phyloP scores from a whole-genome alignment of 2,797 vertebrate species.

The Heteromormyrus szaboi region DNA sequence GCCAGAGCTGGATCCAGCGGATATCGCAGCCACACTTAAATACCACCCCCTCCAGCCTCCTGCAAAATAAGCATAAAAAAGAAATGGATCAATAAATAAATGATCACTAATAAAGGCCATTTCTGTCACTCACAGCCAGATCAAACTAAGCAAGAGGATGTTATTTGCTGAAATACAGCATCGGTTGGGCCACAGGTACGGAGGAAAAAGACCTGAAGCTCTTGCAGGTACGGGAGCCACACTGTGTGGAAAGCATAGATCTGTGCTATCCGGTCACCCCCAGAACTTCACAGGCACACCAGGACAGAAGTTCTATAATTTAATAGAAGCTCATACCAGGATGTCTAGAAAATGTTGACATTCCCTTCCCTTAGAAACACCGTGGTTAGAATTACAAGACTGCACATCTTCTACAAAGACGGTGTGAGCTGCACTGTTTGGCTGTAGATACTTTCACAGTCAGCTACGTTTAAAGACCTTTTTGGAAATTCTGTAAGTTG shows the following conservation, averaged over 20 bases:
- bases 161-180: not conserved
- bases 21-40: constrained; percentile 94
- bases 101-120: not conserved
- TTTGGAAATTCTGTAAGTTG: not conserved
- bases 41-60: constrained; percentile 82
- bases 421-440: not conserved
- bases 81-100: not conserved
- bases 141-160: not conserved
- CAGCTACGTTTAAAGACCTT: not conserved
- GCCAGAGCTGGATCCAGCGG: constrained; percentile 98
- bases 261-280: not conserved
- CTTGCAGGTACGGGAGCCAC: not conserved
- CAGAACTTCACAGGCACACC: not conserved
- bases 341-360: not conserved
- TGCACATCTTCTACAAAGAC: not conserved
- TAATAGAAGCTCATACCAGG: not conserved
- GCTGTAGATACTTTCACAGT: not conserved
- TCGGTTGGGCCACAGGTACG: not conserved
- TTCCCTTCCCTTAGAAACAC: not conserved
- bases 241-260: not conserved
- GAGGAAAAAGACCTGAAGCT: not conserved
- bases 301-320: not conserved
- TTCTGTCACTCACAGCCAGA: not conserved
- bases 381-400: not conserved
- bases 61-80: constrained; percentile 41